Evolutionary conservation across 2,797 vertebrate genomes (phyloP).

Genomic region (Benthosema pterotum): DNA sequence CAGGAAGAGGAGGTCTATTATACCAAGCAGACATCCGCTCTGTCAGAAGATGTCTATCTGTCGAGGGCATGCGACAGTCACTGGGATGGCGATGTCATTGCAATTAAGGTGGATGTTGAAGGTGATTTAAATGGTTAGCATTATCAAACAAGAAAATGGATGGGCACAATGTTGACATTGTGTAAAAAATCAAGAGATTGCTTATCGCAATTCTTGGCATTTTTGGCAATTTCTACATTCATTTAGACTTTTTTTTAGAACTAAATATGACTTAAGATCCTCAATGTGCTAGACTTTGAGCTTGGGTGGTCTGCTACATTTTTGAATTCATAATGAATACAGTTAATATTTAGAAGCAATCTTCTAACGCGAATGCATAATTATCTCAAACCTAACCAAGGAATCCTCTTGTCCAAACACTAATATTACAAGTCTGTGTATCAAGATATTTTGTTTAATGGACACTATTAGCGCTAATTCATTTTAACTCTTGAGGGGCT

Average conservation of each 20-base stretch:
- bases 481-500: constrained; percentile 49
- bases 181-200: constrained; percentile 63
- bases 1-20: constrained; percentile 39
- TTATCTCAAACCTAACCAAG: constrained; percentile 63
- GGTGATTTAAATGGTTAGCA: constrained; percentile 85
- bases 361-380: constrained; percentile 62
- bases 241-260: constrained; percentile 48
- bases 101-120: constrained; percentile 85
- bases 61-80: constrained; percentile 67
- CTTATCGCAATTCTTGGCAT: constrained; percentile 51
- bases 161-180: constrained; percentile 65
- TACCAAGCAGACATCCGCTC: constrained; percentile 43
- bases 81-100: constrained; percentile 74
- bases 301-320: constrained; percentile 53
- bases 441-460: constrained; percentile 36
- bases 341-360: constrained; percentile 40
- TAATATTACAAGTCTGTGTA: constrained; percentile 46
- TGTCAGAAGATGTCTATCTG: constrained; percentile 70
- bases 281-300: constrained; percentile 36
- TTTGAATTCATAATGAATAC: constrained; percentile 24
- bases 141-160: constrained; percentile 70
- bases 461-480: constrained; percentile 21
- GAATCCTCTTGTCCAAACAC: constrained; percentile 48
- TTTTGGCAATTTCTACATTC: constrained; percentile 53
- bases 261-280: constrained; percentile 45